A percentile compares a stretch with the other conserved stretches of the same genome.
Evolutionary conservation across 2,888 invertebrate genomes (phyloP).

Genomic region (Drosophila gaucha): DNA sequence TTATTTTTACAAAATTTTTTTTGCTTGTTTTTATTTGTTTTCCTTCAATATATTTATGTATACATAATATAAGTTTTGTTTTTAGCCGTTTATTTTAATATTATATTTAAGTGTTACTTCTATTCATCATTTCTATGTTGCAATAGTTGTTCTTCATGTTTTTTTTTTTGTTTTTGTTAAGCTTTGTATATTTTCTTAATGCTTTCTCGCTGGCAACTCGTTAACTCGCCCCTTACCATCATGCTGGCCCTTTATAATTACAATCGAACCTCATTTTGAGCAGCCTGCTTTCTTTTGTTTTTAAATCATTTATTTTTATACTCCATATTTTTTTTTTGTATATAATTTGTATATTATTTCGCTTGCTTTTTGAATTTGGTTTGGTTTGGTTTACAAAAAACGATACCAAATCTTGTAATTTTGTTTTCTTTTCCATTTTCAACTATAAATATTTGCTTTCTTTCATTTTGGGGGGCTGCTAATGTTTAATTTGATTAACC

Average conservation of each 20-base stretch:
- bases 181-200: conserved; percentile 67
- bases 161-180: conserved; percentile 34
- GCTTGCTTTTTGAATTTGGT: conserved; percentile 47
- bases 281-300: conserved; percentile 23
- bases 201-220: conserved; percentile 46
- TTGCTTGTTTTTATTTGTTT: conserved; percentile 77
- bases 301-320: conserved; percentile 15
- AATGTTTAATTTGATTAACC: conserved; percentile 74
- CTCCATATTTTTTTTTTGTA: conserved; percentile 34
- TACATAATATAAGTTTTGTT: conserved; percentile 76
- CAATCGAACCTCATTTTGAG: conserved; percentile 44
- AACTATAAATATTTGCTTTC: conserved; percentile 69
- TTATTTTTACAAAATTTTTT: conserved; percentile 80
- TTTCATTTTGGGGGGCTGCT: conserved; percentile 43
- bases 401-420: conserved; percentile 61
- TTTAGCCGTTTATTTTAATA: conserved; percentile 49
- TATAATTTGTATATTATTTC: conserved; percentile 70
- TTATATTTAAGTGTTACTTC: conserved; percentile 65
- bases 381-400: conserved; percentile 71
- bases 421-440: conserved; percentile 31
- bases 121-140: conserved; percentile 72
- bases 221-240: conserved; percentile 11
- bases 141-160: conserved; percentile 60
- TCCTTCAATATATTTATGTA: conserved; percentile 80
- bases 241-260: conserved; percentile 35